Conservation (phyloP, 2,888 invertebrate genomes). For the Priocnemis perturbator region DNA sequence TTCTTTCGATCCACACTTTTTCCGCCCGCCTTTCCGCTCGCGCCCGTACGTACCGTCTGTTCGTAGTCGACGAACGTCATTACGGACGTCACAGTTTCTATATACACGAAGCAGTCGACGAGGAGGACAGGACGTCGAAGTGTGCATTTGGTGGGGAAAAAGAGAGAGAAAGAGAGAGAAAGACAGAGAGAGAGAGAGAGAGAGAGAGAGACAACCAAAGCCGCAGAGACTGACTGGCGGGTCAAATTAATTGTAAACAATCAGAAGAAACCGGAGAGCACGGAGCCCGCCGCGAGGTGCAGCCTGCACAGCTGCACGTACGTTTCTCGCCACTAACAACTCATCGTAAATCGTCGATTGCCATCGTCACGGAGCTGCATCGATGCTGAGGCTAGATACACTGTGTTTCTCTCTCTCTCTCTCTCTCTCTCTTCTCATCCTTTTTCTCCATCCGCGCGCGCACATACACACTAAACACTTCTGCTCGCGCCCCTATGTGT, state of each 20-base stretch:
- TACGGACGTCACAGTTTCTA: not conserved
- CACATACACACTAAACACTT: too few species aligned
- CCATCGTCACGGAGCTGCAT: conserved; percentile 39
- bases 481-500: not conserved
- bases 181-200: too few species aligned
- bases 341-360: conserved; percentile 55
- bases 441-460: not conserved
- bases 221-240: conserved; percentile 2
- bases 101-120: too few species aligned
- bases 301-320: conserved; percentile 40
- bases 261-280: conserved; percentile 35
- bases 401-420: not conserved
- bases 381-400: conserved; percentile 12
- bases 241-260: conserved; percentile 57
- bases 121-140: too few species aligned
- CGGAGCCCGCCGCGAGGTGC: conserved; percentile 21
- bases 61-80: conserved; percentile 1
- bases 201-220: too few species aligned
- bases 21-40: conserved; percentile 3
- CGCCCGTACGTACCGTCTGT: not conserved
- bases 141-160: too few species aligned
- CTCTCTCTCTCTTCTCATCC: not conserved
- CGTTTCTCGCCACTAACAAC: conserved; percentile 43
- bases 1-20: conserved; percentile 3
- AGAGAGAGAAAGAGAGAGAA: too few species aligned